phyloP scores from a whole-genome alignment of 2,888 invertebrate species.

The Ferrisia virgata region DNA sequence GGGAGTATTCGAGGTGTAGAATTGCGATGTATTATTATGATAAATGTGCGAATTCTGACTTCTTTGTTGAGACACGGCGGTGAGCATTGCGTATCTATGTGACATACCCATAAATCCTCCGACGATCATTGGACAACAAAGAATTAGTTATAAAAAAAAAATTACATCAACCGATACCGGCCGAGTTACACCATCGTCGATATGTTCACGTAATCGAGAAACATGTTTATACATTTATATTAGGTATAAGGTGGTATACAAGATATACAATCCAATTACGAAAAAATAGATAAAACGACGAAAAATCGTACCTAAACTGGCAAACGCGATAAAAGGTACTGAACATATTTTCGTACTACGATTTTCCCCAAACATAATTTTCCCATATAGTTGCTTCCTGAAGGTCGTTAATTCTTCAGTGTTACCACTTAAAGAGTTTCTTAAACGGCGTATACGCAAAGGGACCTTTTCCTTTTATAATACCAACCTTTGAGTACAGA shows the following conservation, averaged over 20 bases:
- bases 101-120: conserved; percentile 39
- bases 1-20: conserved; percentile 43
- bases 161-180: background rate
- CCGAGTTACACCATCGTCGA: background rate
- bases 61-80: conserved; percentile 15
- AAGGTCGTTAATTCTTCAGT: conserved; percentile 39
- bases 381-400: conserved; percentile 23
- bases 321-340: conserved; percentile 37
- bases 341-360: conserved; percentile 10
- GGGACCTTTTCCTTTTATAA: background rate
- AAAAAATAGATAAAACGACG: background rate
- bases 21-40: conserved; percentile 42
- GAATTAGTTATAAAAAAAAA: background rate
- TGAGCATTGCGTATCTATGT: conserved; percentile 38
- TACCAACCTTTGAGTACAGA: background rate
- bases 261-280: conserved; percentile 1
- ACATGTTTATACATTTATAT: conserved; percentile 1
- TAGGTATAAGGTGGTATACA: too few relatives aligned
- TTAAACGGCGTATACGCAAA: background rate
- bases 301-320: background rate
- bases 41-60: conserved; percentile 31
- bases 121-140: conserved; percentile 30
- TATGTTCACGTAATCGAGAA: background rate
- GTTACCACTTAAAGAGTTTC: conserved; percentile 7
- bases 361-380: conserved; percentile 34